phyloP scores from a whole-genome alignment of 2,113 vertebrate species.

The Cyprinus carpio region DNA sequence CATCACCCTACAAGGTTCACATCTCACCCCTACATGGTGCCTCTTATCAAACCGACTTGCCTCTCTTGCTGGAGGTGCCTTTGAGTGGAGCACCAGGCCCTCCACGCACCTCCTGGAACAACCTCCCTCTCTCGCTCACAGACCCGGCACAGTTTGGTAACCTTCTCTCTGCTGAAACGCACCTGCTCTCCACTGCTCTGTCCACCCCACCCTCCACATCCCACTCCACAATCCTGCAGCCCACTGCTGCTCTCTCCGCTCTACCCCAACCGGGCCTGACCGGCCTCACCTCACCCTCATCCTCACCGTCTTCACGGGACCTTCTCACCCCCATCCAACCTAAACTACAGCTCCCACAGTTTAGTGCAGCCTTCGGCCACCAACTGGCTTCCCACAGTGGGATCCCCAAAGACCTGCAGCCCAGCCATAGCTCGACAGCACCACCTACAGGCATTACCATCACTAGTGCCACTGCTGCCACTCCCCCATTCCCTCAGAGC shows the following conservation, averaged over 20 bases:
- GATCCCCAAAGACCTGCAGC: constrained; percentile 98
- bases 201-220: constrained; percentile 93
- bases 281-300: constrained; percentile 72
- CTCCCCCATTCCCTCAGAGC: constrained; percentile 86
- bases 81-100: constrained; percentile 85
- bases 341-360: constrained; percentile 98
- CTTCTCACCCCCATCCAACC: constrained; percentile 88
- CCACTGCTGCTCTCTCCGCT: constrained; percentile 90
- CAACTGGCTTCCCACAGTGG: constrained; percentile 97
- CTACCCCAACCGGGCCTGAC: constrained; percentile 89
- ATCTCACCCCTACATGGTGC: constrained; percentile 88
- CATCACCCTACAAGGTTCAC: constrained; percentile 94
- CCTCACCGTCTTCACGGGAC: constrained; percentile 71
- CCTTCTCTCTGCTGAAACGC: constrained; percentile 89
- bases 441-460: constrained; percentile 93
- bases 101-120: constrained; percentile 91
- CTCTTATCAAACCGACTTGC: constrained; percentile 89
- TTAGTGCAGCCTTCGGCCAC: constrained; percentile 97
- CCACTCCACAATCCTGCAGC: constrained; percentile 91
- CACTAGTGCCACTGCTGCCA: constrained; percentile 90
- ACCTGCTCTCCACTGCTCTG: constrained; percentile 95
- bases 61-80: constrained; percentile 92
- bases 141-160: constrained; percentile 91
- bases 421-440: constrained; percentile 98
- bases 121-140: constrained; percentile 85